These are phyloP conservation scores for Nezara viridula DNA, from an alignment of 2,888 invertebrate species.

Conservation along the genomic window DNA sequence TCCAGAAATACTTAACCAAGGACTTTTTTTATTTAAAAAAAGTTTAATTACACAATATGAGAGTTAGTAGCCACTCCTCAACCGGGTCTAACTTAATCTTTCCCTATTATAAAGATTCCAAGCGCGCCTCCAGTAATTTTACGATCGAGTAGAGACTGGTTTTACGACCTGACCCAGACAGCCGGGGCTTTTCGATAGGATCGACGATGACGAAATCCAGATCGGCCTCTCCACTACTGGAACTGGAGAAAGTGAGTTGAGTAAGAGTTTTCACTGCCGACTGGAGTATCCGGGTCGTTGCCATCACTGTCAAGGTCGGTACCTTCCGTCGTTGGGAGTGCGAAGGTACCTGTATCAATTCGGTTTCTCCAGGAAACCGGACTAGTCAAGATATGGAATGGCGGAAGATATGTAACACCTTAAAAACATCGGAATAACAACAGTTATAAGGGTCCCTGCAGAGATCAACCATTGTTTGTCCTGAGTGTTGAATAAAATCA, in stretches of 20 bases:
- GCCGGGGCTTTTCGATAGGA: background rate
- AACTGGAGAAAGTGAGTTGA: constrained; percentile 46
- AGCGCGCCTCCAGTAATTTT: background rate
- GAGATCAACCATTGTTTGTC: no score
- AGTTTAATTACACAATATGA: background rate
- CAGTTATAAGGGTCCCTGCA: no score
- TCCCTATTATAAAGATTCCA: background rate
- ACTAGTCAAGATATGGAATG: background rate
- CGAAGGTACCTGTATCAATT: no score
- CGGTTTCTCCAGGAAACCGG: background rate
- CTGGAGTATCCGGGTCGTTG: constrained; percentile 50
- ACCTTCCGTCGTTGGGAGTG: background rate
- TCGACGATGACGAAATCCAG: constrained; percentile 31
- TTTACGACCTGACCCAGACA: constrained; percentile 9
- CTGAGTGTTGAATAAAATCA: no score
- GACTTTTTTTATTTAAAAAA: background rate
- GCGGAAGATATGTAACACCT: background rate
- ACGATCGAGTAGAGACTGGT: background rate
- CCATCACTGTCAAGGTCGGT: constrained; percentile 33
- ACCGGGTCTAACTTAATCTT: background rate
- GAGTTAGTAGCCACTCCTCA: background rate
- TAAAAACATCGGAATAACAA: no score
- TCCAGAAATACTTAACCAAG: background rate
- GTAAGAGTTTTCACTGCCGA: constrained; percentile 37
- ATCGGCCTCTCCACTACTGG: background rate